Base-by-base conservation (phyloP, 2,888 invertebrate species). In the Apamea crenata region DNA sequence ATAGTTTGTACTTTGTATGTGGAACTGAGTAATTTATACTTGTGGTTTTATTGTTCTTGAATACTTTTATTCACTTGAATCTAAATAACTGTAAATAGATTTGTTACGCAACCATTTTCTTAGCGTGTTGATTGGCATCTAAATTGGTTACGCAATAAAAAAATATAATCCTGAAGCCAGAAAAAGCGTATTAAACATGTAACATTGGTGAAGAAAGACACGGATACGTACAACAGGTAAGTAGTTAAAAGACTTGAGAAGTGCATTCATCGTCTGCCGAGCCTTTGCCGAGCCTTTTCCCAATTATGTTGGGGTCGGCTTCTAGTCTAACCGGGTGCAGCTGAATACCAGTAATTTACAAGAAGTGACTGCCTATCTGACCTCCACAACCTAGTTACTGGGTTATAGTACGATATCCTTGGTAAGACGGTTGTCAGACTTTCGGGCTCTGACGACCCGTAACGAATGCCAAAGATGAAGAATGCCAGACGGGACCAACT, bases 1-100 rank as follows among this genome's bases (percentile, higher is more conserved):
- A 85, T 84, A 74, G 84, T 83, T 75, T n/a, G n/a, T 61, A 32
- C 77, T 86, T 87, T 87, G 25, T 76, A 74, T 36, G n/a, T 67
- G 56, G 32, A 68, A n/a, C 25, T 63, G 8, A 4, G 10, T 59
- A 44, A 63, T 71, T 73, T 73, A 59, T 59, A 65, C 29, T 29
- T 29, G 32, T 25, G 29, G 53, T 29, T 47, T 36, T 69, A 47
- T 47, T 71, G 18, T 69, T 59, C 4, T 65, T 29, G 40, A n/a
- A 59, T n/a, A 36, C 1, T 63, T 65, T 59, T 25, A 67, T 61
- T 63, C 2, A 8, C 18, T 76, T n/a, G 1, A 47, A 47, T n/a
- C 18, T 10, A n/a, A 81, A 1, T 21, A 32, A 69, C 16, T 29
- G 25, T 29, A 25, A 36, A 40, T 12, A 32, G 16, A 6, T 18